Conservation (phyloP, 1,140 invertebrate genomes). For the Sarcophaga bullata region DNA sequence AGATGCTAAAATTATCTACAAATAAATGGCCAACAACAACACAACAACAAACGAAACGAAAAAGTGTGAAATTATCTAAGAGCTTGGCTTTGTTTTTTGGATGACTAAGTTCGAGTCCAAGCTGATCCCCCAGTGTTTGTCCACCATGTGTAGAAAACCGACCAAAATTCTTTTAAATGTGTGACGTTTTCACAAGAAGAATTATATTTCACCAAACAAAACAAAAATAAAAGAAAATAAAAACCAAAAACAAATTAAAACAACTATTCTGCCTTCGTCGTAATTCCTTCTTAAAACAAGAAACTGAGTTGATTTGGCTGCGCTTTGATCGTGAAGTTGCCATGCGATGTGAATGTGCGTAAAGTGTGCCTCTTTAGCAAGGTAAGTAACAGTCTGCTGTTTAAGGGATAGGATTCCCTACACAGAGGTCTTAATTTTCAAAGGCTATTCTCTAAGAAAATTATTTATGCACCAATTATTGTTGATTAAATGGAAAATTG, state of each 20-base stretch:
- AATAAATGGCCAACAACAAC: neutral
- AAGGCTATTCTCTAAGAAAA: too few species aligned
- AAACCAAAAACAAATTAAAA: too few species aligned
- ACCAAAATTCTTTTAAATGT: neutral
- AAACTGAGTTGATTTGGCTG: neutral
- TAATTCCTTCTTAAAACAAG: neutral
- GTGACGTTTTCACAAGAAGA: neutral
- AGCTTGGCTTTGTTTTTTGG: neutral
- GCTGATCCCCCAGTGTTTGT: neutral
- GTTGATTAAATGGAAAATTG: too few species aligned
- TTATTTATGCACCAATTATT: too few species aligned
- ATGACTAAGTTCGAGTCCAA: neutral
- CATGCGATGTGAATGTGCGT: neutral
- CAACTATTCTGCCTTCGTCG: too few species aligned
- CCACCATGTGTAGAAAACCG: neutral
- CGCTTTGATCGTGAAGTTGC: neutral
- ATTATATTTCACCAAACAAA: neutral
- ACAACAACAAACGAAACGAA: too few species aligned
- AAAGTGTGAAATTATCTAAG: too few species aligned
- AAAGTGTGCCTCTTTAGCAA: too few species aligned
- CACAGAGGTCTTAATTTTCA: too few species aligned
- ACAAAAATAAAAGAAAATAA: neutral
- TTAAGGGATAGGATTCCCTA: too few species aligned
- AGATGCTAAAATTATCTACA: neutral
- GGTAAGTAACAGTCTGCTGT: too few species aligned